A percentile compares a stretch with the other conserved stretches of the same genome.
These are phyloP conservation scores for Andrena hattorfiana DNA, from an alignment of 2,888 invertebrate genomes.

Conservation along the genomic window DNA sequence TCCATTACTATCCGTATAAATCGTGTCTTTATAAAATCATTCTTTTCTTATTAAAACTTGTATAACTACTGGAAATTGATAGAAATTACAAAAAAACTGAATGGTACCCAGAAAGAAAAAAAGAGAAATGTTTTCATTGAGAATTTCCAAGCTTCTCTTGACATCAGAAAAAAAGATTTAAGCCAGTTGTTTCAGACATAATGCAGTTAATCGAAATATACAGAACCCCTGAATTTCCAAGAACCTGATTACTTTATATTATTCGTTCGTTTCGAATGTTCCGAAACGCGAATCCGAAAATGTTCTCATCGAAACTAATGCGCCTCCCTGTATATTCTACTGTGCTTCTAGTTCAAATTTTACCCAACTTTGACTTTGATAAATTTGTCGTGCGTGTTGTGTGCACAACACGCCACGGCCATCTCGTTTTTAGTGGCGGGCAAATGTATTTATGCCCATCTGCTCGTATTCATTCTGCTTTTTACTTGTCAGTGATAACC, in stretches of 20 bases:
- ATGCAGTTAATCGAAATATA: too few relatives aligned
- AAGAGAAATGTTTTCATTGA: too few relatives aligned
- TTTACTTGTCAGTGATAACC: constrained; percentile 26
- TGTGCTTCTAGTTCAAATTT: neutral
- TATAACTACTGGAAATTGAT: neutral
- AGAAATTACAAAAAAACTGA: neutral
- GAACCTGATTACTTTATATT: too few relatives aligned
- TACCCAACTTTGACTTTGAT: constrained; percentile 28
- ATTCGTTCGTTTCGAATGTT: too few relatives aligned
- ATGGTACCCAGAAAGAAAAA: too few relatives aligned
- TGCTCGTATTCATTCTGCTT: constrained; percentile 28
- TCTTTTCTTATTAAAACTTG: neutral
- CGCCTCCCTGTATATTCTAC: neutral
- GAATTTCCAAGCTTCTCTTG: too few relatives aligned
- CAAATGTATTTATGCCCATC: constrained; percentile 42
- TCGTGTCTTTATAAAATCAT: neutral
- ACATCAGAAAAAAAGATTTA: too few relatives aligned
- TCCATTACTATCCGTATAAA: neutral
- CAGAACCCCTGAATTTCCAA: too few relatives aligned
- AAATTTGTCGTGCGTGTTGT: constrained; percentile 43
- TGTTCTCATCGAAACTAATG: neutral
- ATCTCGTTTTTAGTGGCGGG: constrained; percentile 48
- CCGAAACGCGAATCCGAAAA: neutral
- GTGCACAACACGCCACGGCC: constrained; percentile 52
- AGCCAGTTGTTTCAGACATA: too few relatives aligned